A percentile compares a stretch with the other conserved stretches of the same genome.
These are phyloP conservation scores for Alloscopus bannaensis DNA, from an alignment of 2,888 invertebrate genomes.

Conservation along the genomic window DNA sequence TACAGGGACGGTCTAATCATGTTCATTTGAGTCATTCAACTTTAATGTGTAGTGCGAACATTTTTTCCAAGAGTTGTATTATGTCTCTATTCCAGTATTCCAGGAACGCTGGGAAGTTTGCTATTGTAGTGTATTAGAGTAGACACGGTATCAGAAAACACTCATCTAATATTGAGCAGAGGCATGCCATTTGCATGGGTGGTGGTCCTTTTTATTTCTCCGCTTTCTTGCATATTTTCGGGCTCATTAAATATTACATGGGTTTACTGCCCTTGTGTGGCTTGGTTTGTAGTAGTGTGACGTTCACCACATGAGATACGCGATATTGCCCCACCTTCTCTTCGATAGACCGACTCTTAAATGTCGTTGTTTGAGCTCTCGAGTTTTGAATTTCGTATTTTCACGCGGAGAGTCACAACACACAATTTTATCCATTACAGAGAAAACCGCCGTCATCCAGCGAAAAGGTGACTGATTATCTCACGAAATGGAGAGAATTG, in stretches of 20 bases:
- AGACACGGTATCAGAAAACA: slow-evolving; percentile 25
- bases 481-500: not conserved
- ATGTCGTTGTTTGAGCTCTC: not conserved
- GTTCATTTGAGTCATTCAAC: slow-evolving; percentile 9
- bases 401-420: not conserved
- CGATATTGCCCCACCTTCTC: too few species aligned
- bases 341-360: too few species aligned
- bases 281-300: slow-evolving; percentile 22
- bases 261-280: slow-evolving; percentile 35
- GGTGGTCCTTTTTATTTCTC: slow-evolving; percentile 32
- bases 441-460: not conserved
- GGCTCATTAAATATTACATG: slow-evolving; percentile 56
- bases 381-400: not conserved
- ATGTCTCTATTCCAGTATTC: too few species aligned
- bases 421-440: not conserved
- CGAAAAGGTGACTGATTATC: not conserved
- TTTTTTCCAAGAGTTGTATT: not conserved
- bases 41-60: slow-evolving; percentile 15
- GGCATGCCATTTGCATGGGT: slow-evolving; percentile 45
- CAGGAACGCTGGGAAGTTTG: too few species aligned
- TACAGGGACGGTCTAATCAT: not conserved
- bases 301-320: too few species aligned
- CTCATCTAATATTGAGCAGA: slow-evolving; percentile 46
- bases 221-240: slow-evolving; percentile 46
- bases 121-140: not conserved